Base-by-base conservation (phyloP, 2,113 vertebrate genomes). In the Heterotilapia buettikoferi region DNA sequence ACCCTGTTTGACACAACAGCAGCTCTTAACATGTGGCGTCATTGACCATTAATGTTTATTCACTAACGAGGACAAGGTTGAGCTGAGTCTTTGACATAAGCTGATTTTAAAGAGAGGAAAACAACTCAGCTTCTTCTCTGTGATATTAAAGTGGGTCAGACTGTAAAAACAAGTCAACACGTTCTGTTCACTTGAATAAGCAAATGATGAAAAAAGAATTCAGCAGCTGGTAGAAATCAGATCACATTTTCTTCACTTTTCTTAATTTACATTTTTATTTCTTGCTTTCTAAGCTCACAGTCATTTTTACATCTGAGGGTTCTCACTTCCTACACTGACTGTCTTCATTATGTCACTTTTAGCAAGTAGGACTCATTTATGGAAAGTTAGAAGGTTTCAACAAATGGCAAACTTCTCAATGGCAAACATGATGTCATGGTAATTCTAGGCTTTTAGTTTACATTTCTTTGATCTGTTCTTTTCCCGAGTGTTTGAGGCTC, bases 121-220 rank as follows among this genome's bases (percentile, higher is more conserved):
- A 84, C 79, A 78, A 84, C 50, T 24, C 66, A 61, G 66, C 57
- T 79, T 71, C 40, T 73, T 12, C 45, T 92, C 40, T 38, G 1
- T 57, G 66, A 84, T 76, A 16, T 84, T 29, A 66, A 92, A 88
- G 76, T 86, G 59, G 86, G 80, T 38, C 90, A 89, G 66, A 63
- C 38, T 3, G 10, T 18, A 8, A 52, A 63, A 82, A 40, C 63
- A 21, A 82, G 80, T 84, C 81, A 88, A 86, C 88, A 88, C 10
- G 3, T 18, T 40, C 47, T 88, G 86, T 86, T 88, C 86, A 85
- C 83, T 26, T 10, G 11, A 7, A 11, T 31, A 63, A n/a, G 9
- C 9, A 83, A 83, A 83, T 14, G 3, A 40, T 14, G 13, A 71
- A 53, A 81, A 68, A 68, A 68, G 36, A 40, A 80, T 19, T 45